Conservation (phyloP, 2,888 invertebrate species). For the Stenotaenia linearis region DNA sequence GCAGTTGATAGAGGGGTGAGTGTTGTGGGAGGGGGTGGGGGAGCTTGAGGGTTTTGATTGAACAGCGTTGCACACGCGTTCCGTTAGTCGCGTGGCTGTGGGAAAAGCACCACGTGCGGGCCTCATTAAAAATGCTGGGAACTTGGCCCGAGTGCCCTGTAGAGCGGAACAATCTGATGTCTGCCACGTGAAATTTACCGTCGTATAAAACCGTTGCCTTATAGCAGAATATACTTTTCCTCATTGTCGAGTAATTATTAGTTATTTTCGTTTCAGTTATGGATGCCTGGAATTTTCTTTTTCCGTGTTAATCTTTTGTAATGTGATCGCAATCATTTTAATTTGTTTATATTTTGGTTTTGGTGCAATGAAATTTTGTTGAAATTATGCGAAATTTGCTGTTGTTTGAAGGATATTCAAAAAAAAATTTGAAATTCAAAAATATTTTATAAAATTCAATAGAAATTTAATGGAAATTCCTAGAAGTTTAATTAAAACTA, state of each 20-base stretch:
- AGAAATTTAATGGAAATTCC: too few relatives aligned
- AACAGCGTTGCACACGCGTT: slow-evolving; percentile 9
- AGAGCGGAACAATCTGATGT: slow-evolving; percentile 4
- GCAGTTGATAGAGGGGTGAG: not conserved
- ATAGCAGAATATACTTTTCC: not conserved
- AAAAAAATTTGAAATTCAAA: too few relatives aligned
- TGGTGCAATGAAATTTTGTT: too few relatives aligned
- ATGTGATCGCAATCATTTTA: too few relatives aligned
- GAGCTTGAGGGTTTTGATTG: not conserved
- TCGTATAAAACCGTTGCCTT: not conserved
- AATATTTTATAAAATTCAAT: too few relatives aligned
- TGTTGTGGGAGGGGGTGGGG: slow-evolving; percentile 1
- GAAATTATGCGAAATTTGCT: too few relatives aligned
- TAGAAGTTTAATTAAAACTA: too few relatives aligned
- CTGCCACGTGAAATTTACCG: not conserved
- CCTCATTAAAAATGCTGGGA: slow-evolving; percentile 5
- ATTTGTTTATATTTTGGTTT: too few relatives aligned
- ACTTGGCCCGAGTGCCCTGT: not conserved
- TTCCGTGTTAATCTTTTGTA: too few relatives aligned
- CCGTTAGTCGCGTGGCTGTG: slow-evolving; percentile 9
- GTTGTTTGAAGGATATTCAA: too few relatives aligned
- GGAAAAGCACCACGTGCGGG: slow-evolving; percentile 9
- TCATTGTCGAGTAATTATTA: not conserved
- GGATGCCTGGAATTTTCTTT: too few relatives aligned
- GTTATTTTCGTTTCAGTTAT: not conserved